Evolutionary conservation across 2,888 invertebrate genomes (phyloP).

Genomic region (Lycophotia porphyrea): DNA sequence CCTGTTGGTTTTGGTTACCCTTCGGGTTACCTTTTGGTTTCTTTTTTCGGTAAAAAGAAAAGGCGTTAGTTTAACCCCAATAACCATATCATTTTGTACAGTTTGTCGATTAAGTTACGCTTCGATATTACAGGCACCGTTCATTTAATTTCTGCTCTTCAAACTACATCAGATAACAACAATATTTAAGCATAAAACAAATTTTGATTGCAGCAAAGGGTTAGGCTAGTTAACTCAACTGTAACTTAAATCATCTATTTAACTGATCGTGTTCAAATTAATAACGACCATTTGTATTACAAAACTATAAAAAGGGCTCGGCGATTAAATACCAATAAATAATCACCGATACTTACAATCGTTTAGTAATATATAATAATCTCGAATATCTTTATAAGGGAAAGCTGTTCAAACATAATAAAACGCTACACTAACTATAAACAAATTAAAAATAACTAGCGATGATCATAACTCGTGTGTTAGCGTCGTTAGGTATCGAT

Average conservation of each 20-base stretch:
- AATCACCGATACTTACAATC: constrained; percentile 60
- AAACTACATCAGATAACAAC: neutral
- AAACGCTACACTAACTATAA: constrained; percentile 59
- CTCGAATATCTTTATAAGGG: constrained; percentile 57
- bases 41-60: too few relatives aligned
- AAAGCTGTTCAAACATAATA: constrained; percentile 64
- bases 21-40: too few relatives aligned
- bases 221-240: constrained; percentile 29
- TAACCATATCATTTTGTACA: too few relatives aligned
- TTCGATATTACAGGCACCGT: neutral
- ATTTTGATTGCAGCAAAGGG: constrained; percentile 35
- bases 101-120: too few relatives aligned
- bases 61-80: too few relatives aligned
- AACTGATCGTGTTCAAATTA: constrained; percentile 49
- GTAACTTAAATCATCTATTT: constrained; percentile 40
- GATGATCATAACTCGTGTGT: constrained; percentile 58
- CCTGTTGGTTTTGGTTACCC: too few relatives aligned
- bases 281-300: constrained; percentile 52
- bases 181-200: neutral
- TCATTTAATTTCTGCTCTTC: neutral
- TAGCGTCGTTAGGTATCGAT: constrained; percentile 67
- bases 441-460: constrained; percentile 68
- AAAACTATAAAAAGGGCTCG: constrained; percentile 61
- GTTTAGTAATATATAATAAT: constrained; percentile 61
- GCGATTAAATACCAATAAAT: constrained; percentile 66